Conservation (phyloP, 2,113 vertebrate genomes). For the Mirounga angustirostris region DNA sequence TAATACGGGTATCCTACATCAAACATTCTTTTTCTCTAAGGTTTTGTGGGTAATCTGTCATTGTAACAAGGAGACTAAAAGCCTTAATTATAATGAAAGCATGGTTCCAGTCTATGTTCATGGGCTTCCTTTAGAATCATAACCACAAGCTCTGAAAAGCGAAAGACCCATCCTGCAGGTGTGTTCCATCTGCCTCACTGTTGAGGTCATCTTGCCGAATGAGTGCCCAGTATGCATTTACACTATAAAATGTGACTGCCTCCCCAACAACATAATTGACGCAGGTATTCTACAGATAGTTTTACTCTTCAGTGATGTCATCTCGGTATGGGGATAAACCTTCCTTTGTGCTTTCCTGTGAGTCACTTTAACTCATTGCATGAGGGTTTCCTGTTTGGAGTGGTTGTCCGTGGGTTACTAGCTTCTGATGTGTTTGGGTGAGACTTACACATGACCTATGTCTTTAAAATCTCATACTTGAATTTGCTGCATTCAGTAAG, state of each 20-base stretch:
- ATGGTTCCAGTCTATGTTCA: not conserved
- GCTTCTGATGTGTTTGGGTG: conserved; percentile 48
- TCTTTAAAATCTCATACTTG: not conserved
- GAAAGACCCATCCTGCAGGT: not conserved
- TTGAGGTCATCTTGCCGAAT: not conserved
- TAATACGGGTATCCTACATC: not conserved
- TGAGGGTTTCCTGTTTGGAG: not conserved
- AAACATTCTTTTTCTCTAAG: not conserved
- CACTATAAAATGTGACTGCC: not conserved
- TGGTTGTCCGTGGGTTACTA: not conserved
- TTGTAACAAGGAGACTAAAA: conserved; percentile 25
- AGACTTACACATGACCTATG: not conserved
- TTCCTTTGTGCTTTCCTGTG: not conserved
- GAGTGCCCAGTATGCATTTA: not conserved
- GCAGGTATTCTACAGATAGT: not conserved
- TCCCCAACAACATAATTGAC: not conserved
- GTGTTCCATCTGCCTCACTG: not conserved
- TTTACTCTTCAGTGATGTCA: not conserved
- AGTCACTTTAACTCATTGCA: conserved; percentile 9
- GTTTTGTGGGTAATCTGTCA: conserved; percentile 7
- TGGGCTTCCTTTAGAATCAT: not conserved
- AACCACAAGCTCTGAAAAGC: not conserved
- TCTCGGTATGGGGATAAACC: not conserved
- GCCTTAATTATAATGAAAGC: not conserved
- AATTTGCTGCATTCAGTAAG: not conserved